Conservation (phyloP, 1,140 invertebrate species). For the Rhynchophorus ferrugineus region DNA sequence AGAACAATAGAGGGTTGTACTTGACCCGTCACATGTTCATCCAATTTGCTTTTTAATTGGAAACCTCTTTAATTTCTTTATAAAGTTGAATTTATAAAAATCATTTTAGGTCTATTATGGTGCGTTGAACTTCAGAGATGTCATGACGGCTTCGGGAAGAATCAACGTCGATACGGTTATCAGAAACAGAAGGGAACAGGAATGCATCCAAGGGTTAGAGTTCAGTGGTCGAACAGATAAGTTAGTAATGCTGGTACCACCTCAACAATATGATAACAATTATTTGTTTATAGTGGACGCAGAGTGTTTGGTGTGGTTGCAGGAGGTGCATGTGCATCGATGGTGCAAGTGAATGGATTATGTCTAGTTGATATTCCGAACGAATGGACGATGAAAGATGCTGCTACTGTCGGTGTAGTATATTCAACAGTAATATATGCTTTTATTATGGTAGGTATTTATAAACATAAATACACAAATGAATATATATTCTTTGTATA, state of each 20-base stretch:
- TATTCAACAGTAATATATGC: conserved; percentile 81
- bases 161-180: conserved; percentile 54
- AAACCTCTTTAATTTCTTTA: no score
- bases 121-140: conserved; percentile 69
- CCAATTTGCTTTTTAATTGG: no score
- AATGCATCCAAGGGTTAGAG: conserved; percentile 66
- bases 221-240: conserved; percentile 48
- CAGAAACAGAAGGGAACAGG: conserved; percentile 48
- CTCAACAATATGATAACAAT: no score
- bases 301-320: conserved; percentile 62
- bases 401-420: conserved; percentile 78
- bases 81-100: conserved; percentile 42
- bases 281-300: conserved; percentile 48
- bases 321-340: conserved; percentile 51
- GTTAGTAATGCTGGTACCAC: no score
- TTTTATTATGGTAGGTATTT: background rate
- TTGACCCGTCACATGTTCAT: no score
- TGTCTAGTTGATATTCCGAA: conserved; percentile 75
- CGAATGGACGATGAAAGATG: conserved; percentile 75
- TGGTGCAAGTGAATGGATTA: conserved; percentile 48
- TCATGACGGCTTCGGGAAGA: conserved; percentile 73
- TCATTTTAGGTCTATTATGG: conserved; percentile 51
- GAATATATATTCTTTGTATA: background rate
- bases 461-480: background rate
- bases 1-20: no score